These are phyloP conservation scores for Axea sp. DNA, from an alignment of 2,888 invertebrate genomes.

Conservation along the genomic window DNA sequence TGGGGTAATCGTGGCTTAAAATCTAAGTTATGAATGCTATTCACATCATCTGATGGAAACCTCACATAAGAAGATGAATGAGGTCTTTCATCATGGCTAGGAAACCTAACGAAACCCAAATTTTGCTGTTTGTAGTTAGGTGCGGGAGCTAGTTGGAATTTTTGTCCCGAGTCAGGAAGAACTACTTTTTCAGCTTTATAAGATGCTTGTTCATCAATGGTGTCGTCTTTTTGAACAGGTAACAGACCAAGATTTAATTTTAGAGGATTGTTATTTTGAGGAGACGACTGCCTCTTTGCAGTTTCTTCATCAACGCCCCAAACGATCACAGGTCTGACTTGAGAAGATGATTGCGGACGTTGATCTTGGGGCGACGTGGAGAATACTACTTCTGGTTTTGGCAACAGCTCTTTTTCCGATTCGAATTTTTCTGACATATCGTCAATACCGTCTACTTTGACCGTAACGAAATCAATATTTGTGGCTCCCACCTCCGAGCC, in stretches of 20 bases:
- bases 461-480: slow-evolving; percentile 29
- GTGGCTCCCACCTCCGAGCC: slow-evolving; percentile 35
- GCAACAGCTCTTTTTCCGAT: slow-evolving; percentile 38
- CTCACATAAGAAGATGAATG: slow-evolving; percentile 65
- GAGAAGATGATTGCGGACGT: slow-evolving; percentile 22
- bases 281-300: slow-evolving; percentile 12
- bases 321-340: slow-evolving; percentile 28
- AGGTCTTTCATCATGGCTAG: slow-evolving; percentile 59
- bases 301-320: slow-evolving; percentile 50
- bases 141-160: slow-evolving; percentile 6
- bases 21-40: slow-evolving; percentile 72
- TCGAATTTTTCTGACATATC: slow-evolving; percentile 51
- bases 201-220: slow-evolving; percentile 39
- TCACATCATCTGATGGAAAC: slow-evolving; percentile 73
- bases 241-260: slow-evolving; percentile 24
- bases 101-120: slow-evolving; percentile 66
- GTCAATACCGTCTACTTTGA: slow-evolving; percentile 24
- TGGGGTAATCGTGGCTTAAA: slow-evolving; percentile 70
- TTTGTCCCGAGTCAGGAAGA: slow-evolving; percentile 30
- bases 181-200: slow-evolving; percentile 39
- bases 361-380: slow-evolving; percentile 36
- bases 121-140: slow-evolving; percentile 35
- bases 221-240: slow-evolving; percentile 22
- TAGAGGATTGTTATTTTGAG: slow-evolving; percentile 20
- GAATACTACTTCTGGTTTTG: slow-evolving; percentile 65